Base-by-base conservation (phyloP, 2,797 vertebrate species). In the Salmo trutta region DNA sequence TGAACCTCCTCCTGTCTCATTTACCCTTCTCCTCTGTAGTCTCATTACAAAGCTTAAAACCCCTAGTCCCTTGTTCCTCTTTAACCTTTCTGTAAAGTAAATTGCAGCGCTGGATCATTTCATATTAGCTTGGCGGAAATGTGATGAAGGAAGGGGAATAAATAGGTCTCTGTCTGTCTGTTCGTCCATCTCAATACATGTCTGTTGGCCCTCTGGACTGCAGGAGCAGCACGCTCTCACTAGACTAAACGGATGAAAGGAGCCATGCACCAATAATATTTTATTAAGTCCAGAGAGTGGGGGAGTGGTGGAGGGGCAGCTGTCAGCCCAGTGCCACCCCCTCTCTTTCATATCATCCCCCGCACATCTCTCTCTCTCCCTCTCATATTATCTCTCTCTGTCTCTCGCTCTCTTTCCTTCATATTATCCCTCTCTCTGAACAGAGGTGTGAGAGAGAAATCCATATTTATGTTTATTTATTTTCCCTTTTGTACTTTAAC, bases 31-130 rank as follows among this genome's bases (percentile, higher is more conserved):
- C 47, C 76, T 82, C 77, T 77, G 74, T 68, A 75, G 78, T 64
- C 75, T 86, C 77, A 85, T 89, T 84, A 84, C 67, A 84, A 77
- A 85, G 74, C 75, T 8, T 2, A 73, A 65, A 80, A 54, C 72
- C 74, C 71, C 68, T 31, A 74, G 53, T 54, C 64, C 62, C 75
- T 29, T 71, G 71, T 78, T 36, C 74, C 81, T 77, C 67, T 33
- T 21, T 31, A 79, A 81, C 69, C 31, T 21, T 24, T 67, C 74
- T 67, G 80, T 68, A 83, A 83, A 84, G 82, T 79, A 86, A 85
- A 88, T 65, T 85, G 81, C 74, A 73, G 70, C 52, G 67, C 78
- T 74, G 75, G 79, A 81, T 90, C 75, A 88, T 88, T 88, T 89
- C 68, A 80, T 78, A 82, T 71, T 84, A 79, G 64, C 19, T 59